Conservation (phyloP, 23 tunicate species). For the Trididemnum miniatum region DNA sequence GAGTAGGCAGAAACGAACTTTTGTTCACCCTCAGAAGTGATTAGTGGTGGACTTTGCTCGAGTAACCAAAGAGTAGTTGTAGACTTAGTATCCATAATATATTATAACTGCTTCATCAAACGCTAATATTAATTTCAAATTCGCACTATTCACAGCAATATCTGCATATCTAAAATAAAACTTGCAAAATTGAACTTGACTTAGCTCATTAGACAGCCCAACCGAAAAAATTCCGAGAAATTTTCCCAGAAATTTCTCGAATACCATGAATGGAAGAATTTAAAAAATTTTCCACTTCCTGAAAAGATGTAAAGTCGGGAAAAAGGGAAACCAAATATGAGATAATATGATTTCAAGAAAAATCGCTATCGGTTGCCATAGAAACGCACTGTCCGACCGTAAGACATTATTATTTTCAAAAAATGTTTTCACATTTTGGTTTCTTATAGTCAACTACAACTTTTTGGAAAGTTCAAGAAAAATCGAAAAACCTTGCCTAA, state of each 20-base stretch:
- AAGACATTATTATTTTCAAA: slow-evolving; percentile 7
- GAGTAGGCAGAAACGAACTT: neutral
- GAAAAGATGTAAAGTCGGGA: too few relatives aligned
- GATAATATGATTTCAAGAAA: neutral
- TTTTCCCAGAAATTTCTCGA: too few relatives aligned
- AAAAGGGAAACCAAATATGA: too few relatives aligned
- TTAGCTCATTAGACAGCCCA: too few relatives aligned
- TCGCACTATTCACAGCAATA: neutral
- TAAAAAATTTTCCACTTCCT: too few relatives aligned
- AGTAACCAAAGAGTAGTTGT: neutral
- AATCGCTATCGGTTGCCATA: neutral
- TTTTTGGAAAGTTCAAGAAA: slow-evolving; percentile 11
- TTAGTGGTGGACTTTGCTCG: neutral
- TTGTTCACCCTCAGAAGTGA: neutral
- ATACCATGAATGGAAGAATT: too few relatives aligned
- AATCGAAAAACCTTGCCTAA: neutral
- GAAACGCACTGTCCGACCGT: slow-evolving; percentile 11
- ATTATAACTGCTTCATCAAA: neutral
- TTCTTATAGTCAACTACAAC: neutral
- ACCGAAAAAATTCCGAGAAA: too few relatives aligned
- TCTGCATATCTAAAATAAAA: neutral
- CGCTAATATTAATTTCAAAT: neutral
- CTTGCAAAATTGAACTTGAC: too few relatives aligned
- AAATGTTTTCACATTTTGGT: neutral
- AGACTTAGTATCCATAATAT: slow-evolving; percentile 11